These are phyloP conservation scores for Thera obeliscata DNA, from an alignment of 2,888 invertebrate species.

Conservation along the genomic window DNA sequence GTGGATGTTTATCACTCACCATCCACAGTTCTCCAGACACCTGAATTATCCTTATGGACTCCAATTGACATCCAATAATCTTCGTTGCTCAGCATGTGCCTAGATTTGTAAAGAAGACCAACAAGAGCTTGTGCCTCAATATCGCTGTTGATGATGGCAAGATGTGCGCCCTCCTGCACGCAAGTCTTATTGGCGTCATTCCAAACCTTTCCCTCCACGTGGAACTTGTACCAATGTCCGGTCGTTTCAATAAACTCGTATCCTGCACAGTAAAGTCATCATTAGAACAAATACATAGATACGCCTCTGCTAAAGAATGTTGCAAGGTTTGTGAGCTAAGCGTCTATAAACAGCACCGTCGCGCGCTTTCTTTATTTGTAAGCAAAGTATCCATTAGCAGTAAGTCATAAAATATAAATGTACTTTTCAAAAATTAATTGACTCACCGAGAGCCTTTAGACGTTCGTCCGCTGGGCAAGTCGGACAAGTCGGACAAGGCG, in stretches of 20 bases:
- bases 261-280: neutral
- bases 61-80: neutral
- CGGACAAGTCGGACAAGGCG: too few relatives aligned
- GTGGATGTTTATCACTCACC: neutral
- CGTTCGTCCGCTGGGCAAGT: too few relatives aligned
- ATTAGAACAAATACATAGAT: too few relatives aligned
- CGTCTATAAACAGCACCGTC: too few relatives aligned
- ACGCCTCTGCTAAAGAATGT: too few relatives aligned
- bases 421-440: too few relatives aligned
- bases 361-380: too few relatives aligned
- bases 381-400: too few relatives aligned
- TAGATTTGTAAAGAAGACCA: neutral
- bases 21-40: slow-evolving; percentile 1
- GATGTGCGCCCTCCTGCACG: slow-evolving; percentile 1
- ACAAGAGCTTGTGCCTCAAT: neutral
- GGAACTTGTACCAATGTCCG: slow-evolving; percentile 8
- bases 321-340: too few relatives aligned
- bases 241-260: slow-evolving; percentile 1
- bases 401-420: too few relatives aligned
- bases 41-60: neutral
- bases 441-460: too few relatives aligned
- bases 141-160: neutral
- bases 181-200: neutral
- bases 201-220: neutral
- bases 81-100: neutral